Base-by-base conservation (phyloP, 2,113 vertebrate genomes). In the Deroptyus accipitrinus region DNA sequence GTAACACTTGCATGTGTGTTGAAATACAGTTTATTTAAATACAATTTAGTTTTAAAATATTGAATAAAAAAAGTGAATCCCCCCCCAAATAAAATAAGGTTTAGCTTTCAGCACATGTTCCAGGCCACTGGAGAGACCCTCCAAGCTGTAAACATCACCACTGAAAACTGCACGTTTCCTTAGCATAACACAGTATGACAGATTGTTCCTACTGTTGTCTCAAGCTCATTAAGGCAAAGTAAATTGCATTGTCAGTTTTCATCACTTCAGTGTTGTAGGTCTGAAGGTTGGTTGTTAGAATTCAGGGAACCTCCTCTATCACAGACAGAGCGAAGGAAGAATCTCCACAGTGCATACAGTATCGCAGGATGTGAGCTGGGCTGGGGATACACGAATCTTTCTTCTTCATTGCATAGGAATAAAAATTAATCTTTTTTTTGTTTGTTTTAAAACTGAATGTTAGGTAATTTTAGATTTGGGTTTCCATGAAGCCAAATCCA, bases 21-120 rank as follows among this genome's bases (percentile, higher is more conserved):
- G 86, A 97, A 95, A 95, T 91, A 96, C 96, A 96, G 93, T 94
- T 95, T 97, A 86, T 95, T 98, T 95, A 97, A 98, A 98, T 89
- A 94, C 85, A 70, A 59, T 76, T 52, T 27, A 52, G 27, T 28
- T 97, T 90, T 79, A 94, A 94, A 96, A 96, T 84, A 91, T 20
- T 76, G 88, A 92, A 93, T 96, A 64, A 96, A 97, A 98, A 97
- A 97, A 95, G 90, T 67, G 75, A 17, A 52, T 52, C 15, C 51
- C 51, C 49, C 48, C 51, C 14, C 25, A 28, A 49, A 52, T 52
- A 52, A 52, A 52, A 52, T 52, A 52, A 28, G 25, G 51, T 52
- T 98, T 98, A 97, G 98, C 98, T 98, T 97, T 97, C 97, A 98
- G 98, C 97, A 97, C 97, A 81, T 95, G 94, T 94, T 95, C 94